Evolutionary conservation across 1,140 invertebrate genomes (phyloP), one percentile per base, ranked within the genome.

Genomic region (Heliconius hermathena): DNA sequence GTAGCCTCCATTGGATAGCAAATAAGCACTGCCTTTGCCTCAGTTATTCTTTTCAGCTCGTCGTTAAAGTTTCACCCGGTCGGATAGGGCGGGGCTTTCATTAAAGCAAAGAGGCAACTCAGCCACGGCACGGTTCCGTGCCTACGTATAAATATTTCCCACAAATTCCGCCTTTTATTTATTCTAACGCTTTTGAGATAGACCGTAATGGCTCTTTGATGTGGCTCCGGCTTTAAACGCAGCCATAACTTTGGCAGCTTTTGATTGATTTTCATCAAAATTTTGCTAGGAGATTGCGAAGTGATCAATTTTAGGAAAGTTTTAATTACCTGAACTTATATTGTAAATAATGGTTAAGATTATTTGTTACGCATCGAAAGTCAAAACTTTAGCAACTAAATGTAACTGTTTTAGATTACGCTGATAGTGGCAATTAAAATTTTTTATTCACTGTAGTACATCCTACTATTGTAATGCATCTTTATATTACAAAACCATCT

Each of bases 151-250:
- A 92, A 92, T 93, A 92, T 91, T 93, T 89, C 81, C 71, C 87
- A 82, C 88, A 92, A 92, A 91, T 89, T 90, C 87, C 85, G 81
- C 87, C 88, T 90, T 80, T 90, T 92, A 93, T 92, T 94, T 92
- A 91, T 93, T 91, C 88, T 89, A 77, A 88, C 89, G 89, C 88
- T 88, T 89, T 92, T 91, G 84, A 93, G 89, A 93, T 94, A 91
- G 91, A 91, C 88, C 86, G 81, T 93, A 94, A 94, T 94, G 89
- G 89, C 82, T 83, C 92, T 94, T 94, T 93, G 91, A 94, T 94
- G 91, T 90, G 90, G 90, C 88, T 66, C 26, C 13, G 71, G 87
- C 84, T 89, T 85, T 77, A 82, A 88, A 85, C 80, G 82, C 82
- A 85, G 86, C 86, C 84, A 86, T 85, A 91, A 90, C 87, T 94